Percentiles rank a stretch among this genome's conserved stretches.
These are phyloP conservation scores for Fulica atra DNA, from an alignment of 2,113 vertebrate species.

Conservation along the genomic window DNA sequence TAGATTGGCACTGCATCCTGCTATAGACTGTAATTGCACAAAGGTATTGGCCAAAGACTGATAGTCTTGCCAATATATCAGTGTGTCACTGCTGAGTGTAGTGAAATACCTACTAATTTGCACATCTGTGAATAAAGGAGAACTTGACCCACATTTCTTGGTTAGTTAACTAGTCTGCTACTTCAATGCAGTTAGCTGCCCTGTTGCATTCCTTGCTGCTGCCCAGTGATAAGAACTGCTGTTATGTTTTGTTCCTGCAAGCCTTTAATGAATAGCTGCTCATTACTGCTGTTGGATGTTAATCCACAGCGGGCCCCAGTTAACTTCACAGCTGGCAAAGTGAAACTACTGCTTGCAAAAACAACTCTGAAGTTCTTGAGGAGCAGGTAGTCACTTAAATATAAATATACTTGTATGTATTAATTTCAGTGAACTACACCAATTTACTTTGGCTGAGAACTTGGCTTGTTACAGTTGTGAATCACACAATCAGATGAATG, in stretches of 20 bases:
- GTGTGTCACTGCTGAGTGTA: not conserved
- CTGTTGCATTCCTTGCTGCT: not conserved
- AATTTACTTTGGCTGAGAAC: not conserved
- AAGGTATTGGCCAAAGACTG: not conserved
- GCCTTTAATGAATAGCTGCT: not conserved
- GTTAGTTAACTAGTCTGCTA: not conserved
- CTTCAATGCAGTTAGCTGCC: not conserved
- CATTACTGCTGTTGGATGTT: not conserved
- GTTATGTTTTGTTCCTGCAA: not conserved
- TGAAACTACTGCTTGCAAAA: not conserved
- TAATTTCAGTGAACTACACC: not conserved
- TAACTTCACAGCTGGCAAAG: not conserved
- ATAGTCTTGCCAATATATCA: not conserved
- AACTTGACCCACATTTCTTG: accelerated
- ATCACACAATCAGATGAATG: not conserved
- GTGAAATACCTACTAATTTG: not conserved
- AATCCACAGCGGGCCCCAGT: not conserved
- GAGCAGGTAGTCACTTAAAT: not conserved
- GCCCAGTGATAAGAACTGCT: not conserved
- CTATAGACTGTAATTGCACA: not conserved
- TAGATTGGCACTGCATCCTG: not conserved
- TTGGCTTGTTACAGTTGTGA: not conserved
- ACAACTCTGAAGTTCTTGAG: not conserved
- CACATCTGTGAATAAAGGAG: not conserved
- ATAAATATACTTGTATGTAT: not conserved